Conservation (phyloP, 92 coral and sea anemone genomes). For the Phenganax subtilis region DNA sequence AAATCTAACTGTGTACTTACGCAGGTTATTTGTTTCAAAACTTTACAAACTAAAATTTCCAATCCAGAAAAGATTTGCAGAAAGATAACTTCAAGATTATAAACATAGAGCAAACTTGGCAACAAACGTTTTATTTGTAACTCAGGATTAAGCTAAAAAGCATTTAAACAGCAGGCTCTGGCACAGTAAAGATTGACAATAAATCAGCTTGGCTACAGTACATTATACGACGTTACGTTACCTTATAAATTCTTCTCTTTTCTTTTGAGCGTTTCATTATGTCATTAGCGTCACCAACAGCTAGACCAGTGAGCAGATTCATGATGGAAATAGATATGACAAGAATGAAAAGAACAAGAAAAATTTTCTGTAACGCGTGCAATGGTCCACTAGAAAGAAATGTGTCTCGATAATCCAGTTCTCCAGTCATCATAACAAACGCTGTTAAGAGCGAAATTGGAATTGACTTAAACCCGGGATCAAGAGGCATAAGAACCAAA, state of each 20-base stretch:
- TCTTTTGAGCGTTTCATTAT: constrained; percentile 17
- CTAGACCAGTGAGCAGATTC: constrained; percentile 11
- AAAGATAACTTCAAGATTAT: no score
- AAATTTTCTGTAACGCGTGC: background rate
- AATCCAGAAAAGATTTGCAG: no score
- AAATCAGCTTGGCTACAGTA: no score
- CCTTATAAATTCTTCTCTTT: background rate
- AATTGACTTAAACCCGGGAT: background rate
- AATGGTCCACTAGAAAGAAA: background rate
- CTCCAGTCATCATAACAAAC: constrained; percentile 14
- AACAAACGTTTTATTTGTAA: no score
- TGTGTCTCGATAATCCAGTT: constrained; percentile 7
- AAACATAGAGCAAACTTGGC: no score
- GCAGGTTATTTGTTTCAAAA: no score
- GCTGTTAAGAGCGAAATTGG: constrained; percentile 3
- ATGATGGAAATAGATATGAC: background rate
- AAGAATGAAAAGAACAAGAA: background rate
- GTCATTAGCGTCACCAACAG: constrained; percentile 4
- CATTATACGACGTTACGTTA: background rate
- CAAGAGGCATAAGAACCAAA: no score
- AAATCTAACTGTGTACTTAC: no score
- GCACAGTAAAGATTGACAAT: no score
- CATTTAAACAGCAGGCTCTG: no score
- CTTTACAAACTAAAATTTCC: no score
- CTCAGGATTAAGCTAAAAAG: no score